Base-by-base conservation (phyloP, 2,797 vertebrate genomes). In the Scomberomorus guttatus region DNA sequence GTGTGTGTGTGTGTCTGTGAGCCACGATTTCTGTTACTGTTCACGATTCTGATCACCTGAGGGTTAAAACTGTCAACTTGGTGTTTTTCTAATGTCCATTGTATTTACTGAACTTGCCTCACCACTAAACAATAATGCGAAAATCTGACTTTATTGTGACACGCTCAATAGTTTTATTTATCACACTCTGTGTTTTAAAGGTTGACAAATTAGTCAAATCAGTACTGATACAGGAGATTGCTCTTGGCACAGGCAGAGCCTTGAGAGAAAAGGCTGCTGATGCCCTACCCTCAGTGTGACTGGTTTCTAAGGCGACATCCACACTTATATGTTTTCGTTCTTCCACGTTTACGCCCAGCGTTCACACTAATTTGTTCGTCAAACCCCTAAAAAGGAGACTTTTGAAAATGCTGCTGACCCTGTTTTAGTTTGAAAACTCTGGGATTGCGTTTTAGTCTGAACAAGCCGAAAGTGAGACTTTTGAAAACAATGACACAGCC, bases 221-320 rank as follows among this genome's bases (percentile, higher is more conserved):
- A 54, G 13, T 32, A 18, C n/a, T 5, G 27, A 79, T 70, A 58
- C 11, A 65, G 25, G 12, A 57, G 46, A 54, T 20, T 54, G 63
- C 56, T 80, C 18, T 46, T 68, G 68, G 77, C 50, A 72, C 39
- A 73, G 3, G 63, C 20, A 82, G 29, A 67, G 17, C 55, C 15
- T n/a, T 25, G 34, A 64, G 32, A 57, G 27, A 72, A 48, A 34
- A 76, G 5, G 55, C 29, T 0, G 61, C 48, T 27, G 48, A 57
- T 6, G 14, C 72, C 44, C 63, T 71, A 37, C 51, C 61, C 58
- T n/a, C 52, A 15, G 24, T 60, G 62, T 80, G 78, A 86, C 54
- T 61, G 39, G 64, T 67, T 70, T 79, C 56, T 65, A 32, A 32
- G 3, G 32, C 32, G 1, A 4, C 32, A 32, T 32, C 32, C 3